Base-by-base conservation (phyloP, 2,888 invertebrate genomes). In the Phaedon cochleariae region DNA sequence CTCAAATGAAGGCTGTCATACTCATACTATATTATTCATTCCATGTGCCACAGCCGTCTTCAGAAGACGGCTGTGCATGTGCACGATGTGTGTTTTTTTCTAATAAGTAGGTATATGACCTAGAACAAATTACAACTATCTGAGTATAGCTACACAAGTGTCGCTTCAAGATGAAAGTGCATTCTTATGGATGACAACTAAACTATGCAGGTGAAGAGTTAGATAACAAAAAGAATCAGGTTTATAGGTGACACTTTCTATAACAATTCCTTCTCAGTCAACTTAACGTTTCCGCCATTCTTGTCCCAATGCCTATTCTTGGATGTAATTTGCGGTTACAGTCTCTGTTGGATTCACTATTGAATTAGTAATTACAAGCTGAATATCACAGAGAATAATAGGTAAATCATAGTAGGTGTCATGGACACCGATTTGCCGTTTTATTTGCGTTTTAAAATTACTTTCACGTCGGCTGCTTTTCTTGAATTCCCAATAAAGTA, bases 401-500 rank as follows among this genome's bases (percentile, higher is more conserved):
- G n/a, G n/a, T n/a, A 61, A 65, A 51, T 53, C 57, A 34, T 60
- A 64, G 55, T 64, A 55, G 52, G 45, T 22, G 46, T 52, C 22
- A 22, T 45, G 26, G 34, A 41, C 46, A 61, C 61, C 22, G 17
- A 57, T 34, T 59, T 61, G 46, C 52, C 26, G 46, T 53, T 53
- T 54, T 52, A 48, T 48, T 49, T 37, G 54, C 59, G 55, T 54
- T 57, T 65, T 60, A 54, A 57, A 45, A 66, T 60, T 66, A 59
- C 68, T 63, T 70, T 65, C 70, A 68, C 70, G 70, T 70, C 54
- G 0, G 21, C 49, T 55, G 59, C 64, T 61, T 60, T 66, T 65
- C 55, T 57, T 64, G 70, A 59, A 70, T 63, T 54, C 68, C 67
- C 59, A 70, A 65, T 64, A 64, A 62, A n/a, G n/a, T n/a, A n/a